A percentile compares a stretch with the other conserved stretches of the same genome.
Evolutionary conservation across 2,888 invertebrate species (phyloP).

Genomic region (Galerucella pusilla): DNA sequence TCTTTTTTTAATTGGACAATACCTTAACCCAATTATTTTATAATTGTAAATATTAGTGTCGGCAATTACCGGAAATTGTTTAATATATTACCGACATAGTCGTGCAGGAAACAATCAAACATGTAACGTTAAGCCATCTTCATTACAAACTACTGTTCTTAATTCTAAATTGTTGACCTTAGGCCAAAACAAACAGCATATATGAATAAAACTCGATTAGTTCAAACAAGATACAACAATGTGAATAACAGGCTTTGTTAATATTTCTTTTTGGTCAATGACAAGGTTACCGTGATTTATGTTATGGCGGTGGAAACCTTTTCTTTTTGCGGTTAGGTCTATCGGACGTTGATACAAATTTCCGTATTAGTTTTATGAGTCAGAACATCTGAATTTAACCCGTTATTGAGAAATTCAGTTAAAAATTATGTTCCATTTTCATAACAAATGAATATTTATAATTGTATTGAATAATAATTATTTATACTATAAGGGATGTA

Average conservation of each 20-base stretch:
- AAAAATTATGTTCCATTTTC: too few species aligned
- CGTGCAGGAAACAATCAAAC: conserved; percentile 12
- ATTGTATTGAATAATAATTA: too few species aligned
- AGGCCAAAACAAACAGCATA: conserved; percentile 9
- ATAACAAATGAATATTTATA: too few species aligned
- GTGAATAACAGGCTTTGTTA: conserved; percentile 26
- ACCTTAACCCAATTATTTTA: conserved; percentile 1
- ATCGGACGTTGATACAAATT: not conserved
- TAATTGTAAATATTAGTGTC: conserved; percentile 1
- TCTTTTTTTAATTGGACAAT: not conserved
- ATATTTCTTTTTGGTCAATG: conserved; percentile 36
- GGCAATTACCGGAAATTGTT: conserved; percentile 1
- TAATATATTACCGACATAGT: conserved; percentile 1
- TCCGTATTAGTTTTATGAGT: too few species aligned
- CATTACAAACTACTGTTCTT: conserved; percentile 20
- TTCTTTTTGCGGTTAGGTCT: conserved; percentile 24
- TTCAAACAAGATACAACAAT: conserved; percentile 15
- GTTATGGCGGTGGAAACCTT: conserved; percentile 32
- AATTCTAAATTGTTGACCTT: conserved; percentile 20
- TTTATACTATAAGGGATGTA: too few species aligned
- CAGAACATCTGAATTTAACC: too few species aligned
- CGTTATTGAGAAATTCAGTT: too few species aligned
- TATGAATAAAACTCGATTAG: conserved; percentile 27
- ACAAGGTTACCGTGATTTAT: conserved; percentile 30
- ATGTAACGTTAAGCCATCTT: conserved; percentile 9